phyloP scores from a whole-genome alignment of 1,140 invertebrate species.

The Bombyx mori region DNA sequence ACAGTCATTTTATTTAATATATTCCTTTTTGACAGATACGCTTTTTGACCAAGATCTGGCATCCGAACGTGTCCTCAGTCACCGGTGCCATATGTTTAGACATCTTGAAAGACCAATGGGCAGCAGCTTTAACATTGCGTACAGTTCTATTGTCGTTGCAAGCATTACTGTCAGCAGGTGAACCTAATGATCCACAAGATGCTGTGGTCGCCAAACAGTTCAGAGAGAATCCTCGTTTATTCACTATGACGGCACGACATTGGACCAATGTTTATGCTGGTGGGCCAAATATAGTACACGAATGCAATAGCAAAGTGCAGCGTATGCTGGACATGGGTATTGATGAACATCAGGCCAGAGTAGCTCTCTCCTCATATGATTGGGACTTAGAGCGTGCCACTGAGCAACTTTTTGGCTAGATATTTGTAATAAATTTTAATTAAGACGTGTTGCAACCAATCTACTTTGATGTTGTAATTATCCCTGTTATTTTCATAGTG shows the following conservation, averaged over 20 bases:
- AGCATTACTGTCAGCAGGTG: conserved; percentile 37
- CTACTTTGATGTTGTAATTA: too few species aligned
- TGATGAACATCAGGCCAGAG: conserved; percentile 84
- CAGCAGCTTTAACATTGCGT: conserved; percentile 97
- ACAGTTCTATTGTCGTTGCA: conserved; percentile 79
- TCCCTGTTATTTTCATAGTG: too few species aligned
- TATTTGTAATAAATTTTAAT: too few species aligned
- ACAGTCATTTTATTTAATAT: not conserved
- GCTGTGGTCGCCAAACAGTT: conserved; percentile 49
- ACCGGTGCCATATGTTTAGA: conserved; percentile 99
- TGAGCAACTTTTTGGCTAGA: conserved; percentile 90
- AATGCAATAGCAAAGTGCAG: conserved; percentile 87
- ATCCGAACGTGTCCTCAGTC: conserved; percentile 99
- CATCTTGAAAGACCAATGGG: conserved; percentile 99
- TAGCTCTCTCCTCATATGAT: conserved; percentile 89
- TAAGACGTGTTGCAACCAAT: too few species aligned
- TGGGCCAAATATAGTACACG: conserved; percentile 76
- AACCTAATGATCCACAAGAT: conserved; percentile 44
- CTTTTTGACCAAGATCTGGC: conserved; percentile 99
- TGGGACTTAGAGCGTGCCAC: conserved; percentile 92
- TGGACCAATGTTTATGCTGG: conserved; percentile 97
- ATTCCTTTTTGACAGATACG: conserved; percentile 76
- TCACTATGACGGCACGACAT: conserved; percentile 36
- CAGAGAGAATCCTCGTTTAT: conserved; percentile 30
- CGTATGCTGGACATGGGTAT: conserved; percentile 91